phyloP scores from a whole-genome alignment of 2,113 vertebrate species.

The Sorex fumeus region DNA sequence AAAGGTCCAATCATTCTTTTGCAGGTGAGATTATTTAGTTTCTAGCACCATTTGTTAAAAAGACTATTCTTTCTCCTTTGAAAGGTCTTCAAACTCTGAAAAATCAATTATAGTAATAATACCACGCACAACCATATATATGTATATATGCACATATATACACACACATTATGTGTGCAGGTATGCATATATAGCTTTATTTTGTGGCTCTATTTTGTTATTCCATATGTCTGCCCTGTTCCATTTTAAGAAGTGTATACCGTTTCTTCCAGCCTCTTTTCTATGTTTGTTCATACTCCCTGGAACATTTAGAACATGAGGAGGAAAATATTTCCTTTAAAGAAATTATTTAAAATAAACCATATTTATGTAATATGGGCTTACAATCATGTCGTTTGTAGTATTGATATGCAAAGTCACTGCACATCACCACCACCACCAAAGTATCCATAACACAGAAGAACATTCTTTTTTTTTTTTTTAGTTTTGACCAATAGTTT shows the following conservation, averaged over 20 bases:
- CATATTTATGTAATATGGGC: no score
- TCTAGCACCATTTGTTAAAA: conserved; percentile 29
- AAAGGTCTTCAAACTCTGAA: conserved; percentile 34
- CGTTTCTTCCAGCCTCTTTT: background rate
- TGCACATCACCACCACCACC: no score
- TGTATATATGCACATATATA: background rate
- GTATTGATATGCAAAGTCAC: no score
- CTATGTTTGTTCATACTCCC: background rate
- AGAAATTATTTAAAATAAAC: no score
- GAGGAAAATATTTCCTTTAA: background rate
- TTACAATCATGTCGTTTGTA: no score
- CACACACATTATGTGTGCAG: no score
- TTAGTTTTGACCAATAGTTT: no score
- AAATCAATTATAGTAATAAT: background rate
- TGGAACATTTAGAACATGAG: background rate
- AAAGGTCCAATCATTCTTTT: conserved; percentile 29
- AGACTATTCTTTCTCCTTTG: background rate
- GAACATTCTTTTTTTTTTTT: background rate
- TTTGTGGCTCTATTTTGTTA: background rate
- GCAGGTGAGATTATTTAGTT: background rate
- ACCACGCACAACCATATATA: background rate
- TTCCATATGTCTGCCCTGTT: background rate
- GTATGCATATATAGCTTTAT: background rate
- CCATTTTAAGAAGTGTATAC: conserved; percentile 27
- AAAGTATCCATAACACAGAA: background rate